Base-by-base conservation (phyloP, 1,140 invertebrate genomes). In the Asbolus verrucosus region DNA sequence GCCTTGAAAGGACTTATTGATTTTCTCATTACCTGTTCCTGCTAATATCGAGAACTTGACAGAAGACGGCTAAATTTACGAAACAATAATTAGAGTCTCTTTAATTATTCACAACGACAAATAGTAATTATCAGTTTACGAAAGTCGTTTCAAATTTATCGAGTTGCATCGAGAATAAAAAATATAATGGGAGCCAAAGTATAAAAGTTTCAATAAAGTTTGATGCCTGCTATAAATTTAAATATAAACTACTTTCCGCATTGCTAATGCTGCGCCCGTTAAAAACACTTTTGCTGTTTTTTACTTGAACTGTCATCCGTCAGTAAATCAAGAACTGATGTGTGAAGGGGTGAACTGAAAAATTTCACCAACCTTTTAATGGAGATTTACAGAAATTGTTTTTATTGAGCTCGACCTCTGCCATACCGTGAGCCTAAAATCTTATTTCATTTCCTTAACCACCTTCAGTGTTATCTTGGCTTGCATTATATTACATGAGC, bases 181-280 rank as follows among this genome's bases (percentile, higher is more conserved):
- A 54, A 13, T 54, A 54, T 21, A 54, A 54, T 21, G 18, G 41
- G 14, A n/a, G 9, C 18, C 9, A 9, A 21, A 50, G n/a, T 27
- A 54, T 13, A 11, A 8, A 54, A 54, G 46, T 54, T 54, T 54
- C n/a, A 54, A 27, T 16, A 11, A 54, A 27, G 18, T 54, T 14
- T 24, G 21, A 27, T 27, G 9, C 19, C 21, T 27, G 46, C 19
- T 19, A 54, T 54, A 54, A 54, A 54, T 54, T 13, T 21, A 54
- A 16, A 46, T 16, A n/a, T n/a, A n/a, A 54, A 54, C 46, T 54
- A 27, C 46, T 54, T 54, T 54, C 46, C 46, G 19, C 27, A 54
- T 6, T 54, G 21, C 15, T 46, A 38, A 9, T 9, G n/a, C 13
- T 38, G 39, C 13, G 46, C 19, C 46, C 19, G 18, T 50, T 54